These are phyloP conservation scores for Phaenicophaeus curvirostris DNA, from an alignment of 2,797 vertebrate species.

Conservation along the genomic window DNA sequence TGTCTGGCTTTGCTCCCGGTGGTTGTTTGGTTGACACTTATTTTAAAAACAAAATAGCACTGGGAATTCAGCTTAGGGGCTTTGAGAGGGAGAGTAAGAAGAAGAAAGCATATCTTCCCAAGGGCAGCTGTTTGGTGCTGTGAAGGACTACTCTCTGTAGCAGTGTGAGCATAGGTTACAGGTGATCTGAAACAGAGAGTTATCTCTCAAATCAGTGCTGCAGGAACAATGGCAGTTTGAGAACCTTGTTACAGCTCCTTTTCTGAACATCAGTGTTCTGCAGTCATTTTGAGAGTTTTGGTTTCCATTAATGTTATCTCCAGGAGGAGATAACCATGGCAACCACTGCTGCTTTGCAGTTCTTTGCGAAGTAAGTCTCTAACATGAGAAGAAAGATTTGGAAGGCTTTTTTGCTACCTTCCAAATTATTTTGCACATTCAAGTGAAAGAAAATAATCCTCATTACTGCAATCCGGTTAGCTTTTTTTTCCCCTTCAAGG, in stretches of 20 bases:
- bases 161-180: background rate
- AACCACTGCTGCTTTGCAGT: constrained; percentile 35
- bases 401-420: background rate
- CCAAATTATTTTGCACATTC: background rate
- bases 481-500: background rate
- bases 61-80: background rate
- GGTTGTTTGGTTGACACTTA: background rate
- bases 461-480: background rate
- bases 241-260: background rate
- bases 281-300: background rate
- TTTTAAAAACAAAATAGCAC: background rate
- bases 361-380: constrained; percentile 11
- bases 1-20: background rate
- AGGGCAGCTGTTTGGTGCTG: background rate
- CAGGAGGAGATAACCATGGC: constrained; percentile 53
- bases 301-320: constrained; percentile 19
- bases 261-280: background rate
- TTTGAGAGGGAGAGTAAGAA: background rate
- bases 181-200: background rate
- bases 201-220: background rate
- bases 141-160: background rate
- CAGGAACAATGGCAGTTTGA: background rate
- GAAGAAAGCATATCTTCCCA: background rate
- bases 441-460: background rate
- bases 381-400: background rate